Conservation (phyloP, 2,888 invertebrate genomes). For the Agrotis clavis region DNA sequence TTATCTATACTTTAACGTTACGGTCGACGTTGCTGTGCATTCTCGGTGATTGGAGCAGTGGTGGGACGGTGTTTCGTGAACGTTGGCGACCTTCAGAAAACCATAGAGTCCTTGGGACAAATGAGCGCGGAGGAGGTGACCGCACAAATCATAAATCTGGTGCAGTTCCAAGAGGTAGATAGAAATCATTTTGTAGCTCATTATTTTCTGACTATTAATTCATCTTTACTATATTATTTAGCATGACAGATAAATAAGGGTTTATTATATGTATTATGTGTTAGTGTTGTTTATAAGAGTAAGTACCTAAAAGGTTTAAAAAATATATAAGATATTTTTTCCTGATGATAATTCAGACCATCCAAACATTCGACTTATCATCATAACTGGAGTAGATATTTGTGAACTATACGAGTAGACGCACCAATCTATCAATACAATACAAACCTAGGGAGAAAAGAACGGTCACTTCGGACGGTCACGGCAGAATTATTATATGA, state of each 20-base stretch:
- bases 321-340: neutral
- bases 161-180: conserved; percentile 83
- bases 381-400: conserved; percentile 10
- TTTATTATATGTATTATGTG: conserved; percentile 9
- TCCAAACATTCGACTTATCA: neutral
- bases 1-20: conserved; percentile 63
- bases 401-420: neutral
- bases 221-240: conserved; percentile 9
- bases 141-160: conserved; percentile 75
- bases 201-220: conserved; percentile 23
- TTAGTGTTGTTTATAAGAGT: conserved; percentile 1
- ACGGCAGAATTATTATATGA: too few relatives aligned
- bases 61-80: conserved; percentile 84
- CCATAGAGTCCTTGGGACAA: conserved; percentile 48
- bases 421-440: neutral
- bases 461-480: too few relatives aligned
- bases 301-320: neutral
- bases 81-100: conserved; percentile 70
- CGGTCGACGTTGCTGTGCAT: conserved; percentile 63
- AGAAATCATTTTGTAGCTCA: conserved; percentile 49
- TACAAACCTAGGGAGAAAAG: neutral
- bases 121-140: conserved; percentile 71
- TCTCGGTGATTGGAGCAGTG: conserved; percentile 77
- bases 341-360: neutral
- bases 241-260: conserved; percentile 36